phyloP scores from a whole-genome alignment of 2,797 vertebrate genomes.

The Alcedo quadribrachys region DNA sequence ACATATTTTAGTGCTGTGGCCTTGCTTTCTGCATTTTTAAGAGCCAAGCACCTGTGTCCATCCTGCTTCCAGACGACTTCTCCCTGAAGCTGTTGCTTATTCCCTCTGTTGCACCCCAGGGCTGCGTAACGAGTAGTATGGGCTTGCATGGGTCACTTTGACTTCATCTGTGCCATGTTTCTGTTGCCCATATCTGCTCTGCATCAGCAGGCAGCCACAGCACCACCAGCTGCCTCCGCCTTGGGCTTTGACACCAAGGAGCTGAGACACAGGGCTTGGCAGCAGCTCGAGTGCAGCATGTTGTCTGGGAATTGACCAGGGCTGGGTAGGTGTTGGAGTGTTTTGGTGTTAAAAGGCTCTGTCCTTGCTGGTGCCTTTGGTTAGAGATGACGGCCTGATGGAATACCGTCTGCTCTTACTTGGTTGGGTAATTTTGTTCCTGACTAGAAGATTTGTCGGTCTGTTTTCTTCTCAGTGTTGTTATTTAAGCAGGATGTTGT shows the following conservation, averaged over 20 bases:
- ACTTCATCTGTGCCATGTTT: background rate
- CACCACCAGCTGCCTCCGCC: background rate
- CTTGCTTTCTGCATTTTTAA: background rate
- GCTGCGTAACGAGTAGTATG: background rate
- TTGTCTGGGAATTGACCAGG: background rate
- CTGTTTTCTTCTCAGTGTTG: too few relatives aligned
- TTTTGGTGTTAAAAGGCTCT: background rate
- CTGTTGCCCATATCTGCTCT: background rate
- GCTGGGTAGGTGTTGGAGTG: background rate
- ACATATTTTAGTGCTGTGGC: background rate
- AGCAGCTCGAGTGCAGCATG: background rate
- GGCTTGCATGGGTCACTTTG: background rate
- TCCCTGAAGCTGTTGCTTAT: background rate
- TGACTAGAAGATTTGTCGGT: background rate
- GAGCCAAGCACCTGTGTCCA: constrained; percentile 12
- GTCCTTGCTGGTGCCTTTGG: too few relatives aligned
- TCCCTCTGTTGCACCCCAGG: background rate
- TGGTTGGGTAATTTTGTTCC: background rate
- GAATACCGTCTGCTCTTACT: too few relatives aligned
- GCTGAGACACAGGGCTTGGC: background rate
- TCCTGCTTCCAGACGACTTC: constrained; percentile 24
- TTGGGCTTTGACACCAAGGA: background rate
- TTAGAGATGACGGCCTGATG: too few relatives aligned
- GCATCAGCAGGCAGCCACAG: background rate
- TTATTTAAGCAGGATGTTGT: too few relatives aligned